phyloP scores from a whole-genome alignment of 2,888 invertebrate species.

The Tipula vernalis region DNA sequence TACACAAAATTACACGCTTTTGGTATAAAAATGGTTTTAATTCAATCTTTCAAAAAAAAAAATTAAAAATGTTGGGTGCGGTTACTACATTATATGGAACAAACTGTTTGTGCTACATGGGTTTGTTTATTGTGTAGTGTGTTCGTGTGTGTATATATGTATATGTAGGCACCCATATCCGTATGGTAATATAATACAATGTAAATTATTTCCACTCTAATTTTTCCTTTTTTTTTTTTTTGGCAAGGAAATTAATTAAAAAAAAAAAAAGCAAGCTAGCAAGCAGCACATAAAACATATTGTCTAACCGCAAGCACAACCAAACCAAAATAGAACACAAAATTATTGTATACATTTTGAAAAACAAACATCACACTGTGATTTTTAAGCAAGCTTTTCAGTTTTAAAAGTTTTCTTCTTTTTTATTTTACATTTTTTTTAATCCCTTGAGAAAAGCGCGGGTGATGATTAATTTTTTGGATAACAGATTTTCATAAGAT shows the following conservation, averaged over 20 bases:
- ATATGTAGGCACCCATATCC: not conserved
- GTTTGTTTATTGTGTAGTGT: not conserved
- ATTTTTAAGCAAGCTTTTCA: not conserved
- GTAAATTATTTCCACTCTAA: not conserved
- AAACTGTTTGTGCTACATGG: not conserved
- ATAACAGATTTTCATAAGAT: not conserved
- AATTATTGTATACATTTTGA: not conserved
- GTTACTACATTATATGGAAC: slow-evolving; percentile 1
- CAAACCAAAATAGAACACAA: not conserved
- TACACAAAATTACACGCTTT: not conserved
- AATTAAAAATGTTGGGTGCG: not conserved
- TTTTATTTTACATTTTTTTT: not conserved
- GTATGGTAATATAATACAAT: not conserved
- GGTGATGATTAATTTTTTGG: not conserved
- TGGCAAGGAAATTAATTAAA: not conserved
- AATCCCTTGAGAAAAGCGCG: not conserved
- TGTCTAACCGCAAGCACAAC: not conserved
- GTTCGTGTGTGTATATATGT: not conserved
- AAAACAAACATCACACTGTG: not conserved
- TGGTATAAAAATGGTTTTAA: not conserved
- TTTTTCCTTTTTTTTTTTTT: not conserved
- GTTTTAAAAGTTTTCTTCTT: not conserved
- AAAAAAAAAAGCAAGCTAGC: not conserved
- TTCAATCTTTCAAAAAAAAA: not conserved
- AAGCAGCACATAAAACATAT: not conserved